A percentile compares a stretch with the other conserved stretches of the same genome.
phyloP scores from a whole-genome alignment of 2,888 invertebrate genomes.

The Eupithecia subumbrata region DNA sequence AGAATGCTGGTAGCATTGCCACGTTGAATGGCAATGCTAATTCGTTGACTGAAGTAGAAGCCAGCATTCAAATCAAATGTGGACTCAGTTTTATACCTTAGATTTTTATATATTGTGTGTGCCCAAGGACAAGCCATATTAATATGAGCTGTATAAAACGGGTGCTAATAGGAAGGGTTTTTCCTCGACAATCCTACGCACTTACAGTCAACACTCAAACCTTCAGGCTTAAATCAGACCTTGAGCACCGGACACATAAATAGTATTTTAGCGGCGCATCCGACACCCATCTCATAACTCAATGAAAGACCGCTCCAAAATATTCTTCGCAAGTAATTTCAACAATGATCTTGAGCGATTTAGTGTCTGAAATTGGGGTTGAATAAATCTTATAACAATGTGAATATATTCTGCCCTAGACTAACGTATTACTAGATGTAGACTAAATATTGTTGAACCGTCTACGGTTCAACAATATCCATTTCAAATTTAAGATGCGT shows the following conservation, averaged over 20 bases:
- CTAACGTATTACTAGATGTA: no score
- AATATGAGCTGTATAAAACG: background rate
- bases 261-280: constrained; percentile 72
- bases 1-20: no score
- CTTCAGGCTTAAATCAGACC: constrained; percentile 24
- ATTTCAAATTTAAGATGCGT: background rate
- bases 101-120: no score
- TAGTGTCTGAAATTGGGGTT: background rate
- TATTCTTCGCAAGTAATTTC: constrained; percentile 5
- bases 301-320: constrained; percentile 26
- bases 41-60: no score
- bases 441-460: no score
- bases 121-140: background rate
- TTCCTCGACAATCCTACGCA: background rate
- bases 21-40: no score
- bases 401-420: background rate
- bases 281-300: constrained; percentile 40
- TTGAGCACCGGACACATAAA: constrained; percentile 71
- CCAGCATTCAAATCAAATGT: no score
- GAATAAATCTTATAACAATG: background rate
- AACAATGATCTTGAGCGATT: background rate
- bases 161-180: background rate
- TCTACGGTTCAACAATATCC: background rate
- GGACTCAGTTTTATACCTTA: no score
- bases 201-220: constrained; percentile 14